A percentile compares a stretch with the other conserved stretches of the same genome.
Conservation (phyloP, 2,113 vertebrate genomes). For the Leptobrachium leishanense region DNA sequence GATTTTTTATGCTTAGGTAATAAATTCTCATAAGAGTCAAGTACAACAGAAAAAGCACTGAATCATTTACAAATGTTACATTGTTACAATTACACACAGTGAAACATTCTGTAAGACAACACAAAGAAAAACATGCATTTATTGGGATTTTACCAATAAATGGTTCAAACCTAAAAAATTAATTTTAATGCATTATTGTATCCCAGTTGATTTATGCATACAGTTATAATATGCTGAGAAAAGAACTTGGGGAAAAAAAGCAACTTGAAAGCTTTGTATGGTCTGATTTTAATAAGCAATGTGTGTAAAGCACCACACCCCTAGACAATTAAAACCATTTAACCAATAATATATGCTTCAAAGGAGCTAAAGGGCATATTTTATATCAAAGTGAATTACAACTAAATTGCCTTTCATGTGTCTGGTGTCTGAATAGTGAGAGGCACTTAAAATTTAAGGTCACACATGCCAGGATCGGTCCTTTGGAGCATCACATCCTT, state of each 20-base stretch:
- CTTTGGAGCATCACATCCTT: constrained; percentile 8
- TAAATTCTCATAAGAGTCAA: too few relatives aligned
- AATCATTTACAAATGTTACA: too few relatives aligned
- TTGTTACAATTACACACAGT: too few relatives aligned
- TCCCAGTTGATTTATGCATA: not conserved
- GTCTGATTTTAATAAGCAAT: not conserved
- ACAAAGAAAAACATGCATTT: too few relatives aligned
- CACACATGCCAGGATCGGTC: constrained; percentile 15
- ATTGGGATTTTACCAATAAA: too few relatives aligned
- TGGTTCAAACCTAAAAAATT: too few relatives aligned
- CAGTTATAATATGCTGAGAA: not conserved
- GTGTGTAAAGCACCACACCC: not conserved
- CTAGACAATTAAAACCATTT: constrained; percentile 24
- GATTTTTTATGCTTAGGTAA: too few relatives aligned
- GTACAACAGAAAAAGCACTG: too few relatives aligned
- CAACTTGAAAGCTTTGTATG: too few relatives aligned
- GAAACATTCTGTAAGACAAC: too few relatives aligned
- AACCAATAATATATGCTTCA: constrained; percentile 8
- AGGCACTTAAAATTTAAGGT: constrained; percentile 36
- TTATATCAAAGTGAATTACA: constrained; percentile 9
- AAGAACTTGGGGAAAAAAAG: not conserved
- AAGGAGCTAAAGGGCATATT: constrained; percentile 9
- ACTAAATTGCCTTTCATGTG: constrained; percentile 37
- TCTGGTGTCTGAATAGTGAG: not conserved
- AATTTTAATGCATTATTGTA: not conserved